These are phyloP conservation scores for Microtus pennsylvanicus DNA, from an alignment of 2,113 vertebrate genomes.

Conservation along the genomic window DNA sequence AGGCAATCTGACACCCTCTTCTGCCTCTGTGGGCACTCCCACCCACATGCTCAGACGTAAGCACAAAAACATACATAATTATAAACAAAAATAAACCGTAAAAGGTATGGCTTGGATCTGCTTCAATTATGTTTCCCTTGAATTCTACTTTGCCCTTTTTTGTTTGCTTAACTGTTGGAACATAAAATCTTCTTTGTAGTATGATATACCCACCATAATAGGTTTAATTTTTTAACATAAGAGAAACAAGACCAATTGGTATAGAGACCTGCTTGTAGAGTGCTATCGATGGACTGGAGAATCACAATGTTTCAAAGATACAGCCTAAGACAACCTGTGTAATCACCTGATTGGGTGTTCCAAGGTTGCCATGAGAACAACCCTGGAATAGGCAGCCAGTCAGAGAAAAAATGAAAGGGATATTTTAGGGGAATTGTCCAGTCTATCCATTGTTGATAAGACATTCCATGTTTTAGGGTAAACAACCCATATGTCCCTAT, in stretches of 20 bases:
- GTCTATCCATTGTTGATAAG: neutral
- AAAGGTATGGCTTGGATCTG: neutral
- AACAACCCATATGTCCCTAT: neutral
- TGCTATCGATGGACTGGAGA: rapidly evolving
- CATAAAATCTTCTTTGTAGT: neutral
- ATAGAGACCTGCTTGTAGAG: neutral
- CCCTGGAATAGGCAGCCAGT: neutral
- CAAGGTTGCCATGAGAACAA: neutral
- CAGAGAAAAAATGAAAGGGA: neutral
- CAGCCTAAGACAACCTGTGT: neutral
- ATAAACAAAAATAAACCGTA: neutral
- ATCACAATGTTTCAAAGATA: neutral
- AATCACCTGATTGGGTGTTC: neutral
- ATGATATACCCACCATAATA: neutral
- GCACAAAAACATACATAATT: neutral
- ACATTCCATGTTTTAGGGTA: neutral
- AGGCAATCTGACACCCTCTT: neutral
- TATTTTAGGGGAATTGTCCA: neutral
- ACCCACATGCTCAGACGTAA: no score
- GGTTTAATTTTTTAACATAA: neutral
- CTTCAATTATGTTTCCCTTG: neutral
- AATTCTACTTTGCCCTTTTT: neutral
- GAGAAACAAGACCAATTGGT: neutral
- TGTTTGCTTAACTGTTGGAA: neutral
- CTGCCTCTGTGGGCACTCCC: neutral